Base-by-base conservation (phyloP, 1,140 invertebrate genomes). In the Trichomalopsis sarcophagae region DNA sequence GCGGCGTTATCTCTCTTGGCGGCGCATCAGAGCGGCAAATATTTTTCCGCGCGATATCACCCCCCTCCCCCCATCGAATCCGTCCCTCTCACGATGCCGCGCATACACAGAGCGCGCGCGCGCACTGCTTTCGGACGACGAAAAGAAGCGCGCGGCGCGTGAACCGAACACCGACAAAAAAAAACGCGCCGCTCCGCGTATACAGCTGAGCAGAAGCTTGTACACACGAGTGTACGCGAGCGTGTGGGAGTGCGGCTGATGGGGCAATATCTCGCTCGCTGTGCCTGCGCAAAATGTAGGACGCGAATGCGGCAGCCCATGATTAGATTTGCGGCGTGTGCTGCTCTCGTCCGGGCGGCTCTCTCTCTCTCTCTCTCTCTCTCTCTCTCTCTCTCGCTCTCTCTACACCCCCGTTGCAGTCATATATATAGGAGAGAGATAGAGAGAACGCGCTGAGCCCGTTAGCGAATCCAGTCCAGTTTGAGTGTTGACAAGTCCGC, bases 281-380 rank as follows among this genome's bases (percentile, higher is more conserved):
- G n/a, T 14, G 17, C 47, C 47, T 27, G 21, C 30, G 69, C 17
- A 27, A 23, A 90, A 90, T 90, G 84, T 87, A 86, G 88, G 86
- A 89, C 89, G 87, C 88, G 89, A 91, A 90, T 91, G 90, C 89
- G 91, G 91, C 89, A 86, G 87, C 88, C 90, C 91, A 88, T 89
- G 90, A 92, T 92, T 91, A 91, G 89, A 91, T 91, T 86, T 91
- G 91, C 85, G 90, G 90, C 87, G 88, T 90, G 91, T 91, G 89
- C 88, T 89, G 77, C 87, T 89, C 40, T 23, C 3, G 76, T 27
- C 33, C 68, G 11, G 2, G 73, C 33, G 30, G 1, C 50, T n/a
- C n/a, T 66, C 62, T 66, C 62, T 66, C 62, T 44, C 40, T 66
- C 62, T 66, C 62, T 66, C 62, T 27, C 30, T 27, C 23, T 3